These are phyloP conservation scores for Salticus scenicus DNA, from an alignment of 2,888 invertebrate genomes.

Conservation along the genomic window DNA sequence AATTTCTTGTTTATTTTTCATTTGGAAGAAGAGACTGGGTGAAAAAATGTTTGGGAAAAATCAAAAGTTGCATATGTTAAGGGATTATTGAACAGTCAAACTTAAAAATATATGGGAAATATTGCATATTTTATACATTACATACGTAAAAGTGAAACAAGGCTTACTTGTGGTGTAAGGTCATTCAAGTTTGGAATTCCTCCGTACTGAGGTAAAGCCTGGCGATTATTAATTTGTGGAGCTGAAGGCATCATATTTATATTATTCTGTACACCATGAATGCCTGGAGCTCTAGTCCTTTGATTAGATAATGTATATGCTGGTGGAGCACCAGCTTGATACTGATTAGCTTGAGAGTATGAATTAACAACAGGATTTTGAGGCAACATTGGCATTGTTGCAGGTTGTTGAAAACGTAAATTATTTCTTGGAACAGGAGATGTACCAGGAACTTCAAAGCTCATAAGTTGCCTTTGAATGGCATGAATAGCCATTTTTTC, in stretches of 20 bases:
- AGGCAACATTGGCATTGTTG: background rate
- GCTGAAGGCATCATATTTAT: slow-evolving; percentile 27
- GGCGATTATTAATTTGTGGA: slow-evolving; percentile 43
- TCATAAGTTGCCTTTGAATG: slow-evolving; percentile 93
- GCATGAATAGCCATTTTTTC: slow-evolving; percentile 90
- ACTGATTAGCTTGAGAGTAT: slow-evolving; percentile 27
- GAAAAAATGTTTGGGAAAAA: too few species aligned
- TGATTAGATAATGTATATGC: slow-evolving; percentile 40
- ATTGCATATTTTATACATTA: too few species aligned
- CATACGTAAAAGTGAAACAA: too few species aligned
- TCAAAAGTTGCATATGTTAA: too few species aligned
- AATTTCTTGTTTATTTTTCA: too few species aligned
- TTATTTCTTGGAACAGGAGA: slow-evolving; percentile 8
- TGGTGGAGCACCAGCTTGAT: slow-evolving; percentile 48
- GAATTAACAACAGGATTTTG: background rate
- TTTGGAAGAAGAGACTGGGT: too few species aligned
- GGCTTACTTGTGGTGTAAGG: slow-evolving; percentile 39
- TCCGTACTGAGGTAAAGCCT: slow-evolving; percentile 45
- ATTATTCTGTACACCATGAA: slow-evolving; percentile 43
- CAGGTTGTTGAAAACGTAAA: slow-evolving; percentile 20
- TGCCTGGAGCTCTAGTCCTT: slow-evolving; percentile 37
- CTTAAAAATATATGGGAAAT: too few species aligned
- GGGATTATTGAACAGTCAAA: too few species aligned
- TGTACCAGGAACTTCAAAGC: slow-evolving; percentile 74
- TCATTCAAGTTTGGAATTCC: slow-evolving; percentile 29